Evolutionary conservation across 2,888 invertebrate genomes (phyloP).

Genomic region (Carterocephalus palaemon): DNA sequence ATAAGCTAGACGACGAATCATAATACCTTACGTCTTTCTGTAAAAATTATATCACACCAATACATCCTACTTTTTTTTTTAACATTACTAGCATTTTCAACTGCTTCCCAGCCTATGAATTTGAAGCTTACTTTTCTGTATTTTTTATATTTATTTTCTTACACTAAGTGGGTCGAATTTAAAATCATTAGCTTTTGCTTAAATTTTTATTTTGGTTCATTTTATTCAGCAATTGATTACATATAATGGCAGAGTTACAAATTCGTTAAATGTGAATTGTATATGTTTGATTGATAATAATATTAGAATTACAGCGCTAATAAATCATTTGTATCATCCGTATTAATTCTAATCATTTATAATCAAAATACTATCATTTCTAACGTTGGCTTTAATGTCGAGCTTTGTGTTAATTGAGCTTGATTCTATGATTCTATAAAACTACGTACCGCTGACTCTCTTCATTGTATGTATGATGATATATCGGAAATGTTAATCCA

Average conservation of each 20-base stretch:
- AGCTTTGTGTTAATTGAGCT: too few species aligned
- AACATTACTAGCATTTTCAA: background rate
- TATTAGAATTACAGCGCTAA: constrained; percentile 7
- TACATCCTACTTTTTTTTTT: background rate
- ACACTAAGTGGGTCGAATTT: constrained; percentile 17
- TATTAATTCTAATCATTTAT: background rate
- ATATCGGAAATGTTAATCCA: background rate
- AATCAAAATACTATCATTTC: background rate
- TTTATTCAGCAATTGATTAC: background rate
- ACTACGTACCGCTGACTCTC: too few species aligned
- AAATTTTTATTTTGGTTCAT: constrained; percentile 1
- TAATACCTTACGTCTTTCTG: too few species aligned
- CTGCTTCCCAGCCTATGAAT: too few species aligned
- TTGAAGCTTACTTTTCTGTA: background rate
- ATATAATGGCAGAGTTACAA: background rate
- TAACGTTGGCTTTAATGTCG: background rate
- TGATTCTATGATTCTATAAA: too few species aligned
- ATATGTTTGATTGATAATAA: background rate
- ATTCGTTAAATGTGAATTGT: background rate
- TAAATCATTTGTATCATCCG: too few species aligned
- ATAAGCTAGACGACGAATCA: too few species aligned
- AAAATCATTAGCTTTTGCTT: constrained; percentile 10
- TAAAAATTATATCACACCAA: too few species aligned
- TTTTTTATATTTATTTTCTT: background rate
- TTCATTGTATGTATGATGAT: too few species aligned